A percentile compares a stretch with the other conserved stretches of the same genome.
phyloP scores from a whole-genome alignment of 2,888 invertebrate genomes.

The Cantharis lateralis region DNA sequence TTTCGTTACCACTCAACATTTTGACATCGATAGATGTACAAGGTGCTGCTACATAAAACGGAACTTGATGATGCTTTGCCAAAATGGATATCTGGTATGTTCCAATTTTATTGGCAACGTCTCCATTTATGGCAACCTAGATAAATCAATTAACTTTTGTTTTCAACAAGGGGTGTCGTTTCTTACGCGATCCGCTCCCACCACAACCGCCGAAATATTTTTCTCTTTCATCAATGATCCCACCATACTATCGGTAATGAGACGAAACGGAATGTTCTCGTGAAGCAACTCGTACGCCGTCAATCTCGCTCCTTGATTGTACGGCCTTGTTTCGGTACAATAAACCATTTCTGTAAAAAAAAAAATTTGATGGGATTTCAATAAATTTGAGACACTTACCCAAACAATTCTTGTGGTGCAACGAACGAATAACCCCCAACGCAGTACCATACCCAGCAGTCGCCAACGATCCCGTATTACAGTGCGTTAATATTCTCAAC shows the following conservation, averaged over 20 bases:
- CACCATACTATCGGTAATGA: slow-evolving; percentile 95
- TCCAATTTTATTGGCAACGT: slow-evolving; percentile 99
- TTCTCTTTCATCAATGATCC: slow-evolving; percentile 85
- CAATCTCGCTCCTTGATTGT: slow-evolving; percentile 94
- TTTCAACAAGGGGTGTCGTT: slow-evolving; percentile 2
- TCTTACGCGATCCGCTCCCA: slow-evolving; percentile 91
- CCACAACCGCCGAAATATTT: slow-evolving; percentile 89
- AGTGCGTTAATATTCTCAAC: slow-evolving; percentile 88
- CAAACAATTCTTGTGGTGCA: slow-evolving; percentile 72
- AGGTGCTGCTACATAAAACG: slow-evolving; percentile 96
- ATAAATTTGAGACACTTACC: slow-evolving; percentile 59
- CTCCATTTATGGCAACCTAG: slow-evolving; percentile 90
- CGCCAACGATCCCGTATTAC: slow-evolving; percentile 97
- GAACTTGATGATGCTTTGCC: slow-evolving; percentile 87
- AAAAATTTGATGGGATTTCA: neutral
- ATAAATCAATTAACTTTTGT: slow-evolving; percentile 3
- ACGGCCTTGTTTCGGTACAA: slow-evolving; percentile 97
- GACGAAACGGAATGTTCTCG: slow-evolving; percentile 87
- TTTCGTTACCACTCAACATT: slow-evolving; percentile 79
- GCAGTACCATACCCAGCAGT: slow-evolving; percentile 98
- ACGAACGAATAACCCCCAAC: slow-evolving; percentile 88
- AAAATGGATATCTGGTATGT: slow-evolving; percentile 94
- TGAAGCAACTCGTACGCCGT: slow-evolving; percentile 95
- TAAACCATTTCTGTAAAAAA: slow-evolving; percentile 77
- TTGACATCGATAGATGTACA: slow-evolving; percentile 85